These are phyloP conservation scores for Oscheius sp. DNA, from an alignment of 2,888 invertebrate species.

Conservation along the genomic window DNA sequence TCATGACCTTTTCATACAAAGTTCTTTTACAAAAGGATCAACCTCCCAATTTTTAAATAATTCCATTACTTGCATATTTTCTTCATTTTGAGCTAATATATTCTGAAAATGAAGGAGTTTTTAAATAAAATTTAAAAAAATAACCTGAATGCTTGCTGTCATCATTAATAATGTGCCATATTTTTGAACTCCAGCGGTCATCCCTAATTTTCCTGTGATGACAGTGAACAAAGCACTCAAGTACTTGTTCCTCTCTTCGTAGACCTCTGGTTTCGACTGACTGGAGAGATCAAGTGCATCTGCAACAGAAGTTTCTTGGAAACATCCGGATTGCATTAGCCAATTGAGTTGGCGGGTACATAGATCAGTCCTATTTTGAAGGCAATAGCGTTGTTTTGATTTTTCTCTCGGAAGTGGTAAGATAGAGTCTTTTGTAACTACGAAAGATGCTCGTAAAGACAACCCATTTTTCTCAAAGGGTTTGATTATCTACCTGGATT, in stretches of 20 bases:
- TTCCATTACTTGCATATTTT: conserved; percentile 70
- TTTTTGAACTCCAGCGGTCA: conserved; percentile 55
- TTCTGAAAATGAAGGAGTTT: conserved; percentile 53
- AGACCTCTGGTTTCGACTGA: conserved; percentile 60
- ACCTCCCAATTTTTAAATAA: conserved; percentile 64
- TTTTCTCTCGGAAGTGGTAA: too few relatives aligned
- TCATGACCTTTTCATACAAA: conserved; percentile 48
- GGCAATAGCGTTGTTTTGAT: too few relatives aligned
- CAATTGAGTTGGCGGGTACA: too few relatives aligned
- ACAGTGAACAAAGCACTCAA: conserved; percentile 64
- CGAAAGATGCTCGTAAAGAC: too few relatives aligned
- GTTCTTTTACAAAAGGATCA: conserved; percentile 60
- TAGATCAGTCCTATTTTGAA: too few relatives aligned
- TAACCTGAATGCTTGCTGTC: conserved; percentile 61
- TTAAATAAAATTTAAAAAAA: background rate
- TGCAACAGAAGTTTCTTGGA: conserved; percentile 33
- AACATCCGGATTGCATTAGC: too few relatives aligned
- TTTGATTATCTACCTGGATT: too few relatives aligned
- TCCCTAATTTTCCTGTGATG: conserved; percentile 54
- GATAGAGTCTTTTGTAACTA: too few relatives aligned
- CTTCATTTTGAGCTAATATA: conserved; percentile 69
- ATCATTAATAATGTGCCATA: conserved; percentile 61
- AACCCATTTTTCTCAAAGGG: too few relatives aligned
- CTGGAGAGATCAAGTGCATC: conserved; percentile 65
- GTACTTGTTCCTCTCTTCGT: conserved; percentile 66